Evolutionary conservation across 2,888 invertebrate genomes (phyloP).

Genomic region (Calliphora vomitoria): DNA sequence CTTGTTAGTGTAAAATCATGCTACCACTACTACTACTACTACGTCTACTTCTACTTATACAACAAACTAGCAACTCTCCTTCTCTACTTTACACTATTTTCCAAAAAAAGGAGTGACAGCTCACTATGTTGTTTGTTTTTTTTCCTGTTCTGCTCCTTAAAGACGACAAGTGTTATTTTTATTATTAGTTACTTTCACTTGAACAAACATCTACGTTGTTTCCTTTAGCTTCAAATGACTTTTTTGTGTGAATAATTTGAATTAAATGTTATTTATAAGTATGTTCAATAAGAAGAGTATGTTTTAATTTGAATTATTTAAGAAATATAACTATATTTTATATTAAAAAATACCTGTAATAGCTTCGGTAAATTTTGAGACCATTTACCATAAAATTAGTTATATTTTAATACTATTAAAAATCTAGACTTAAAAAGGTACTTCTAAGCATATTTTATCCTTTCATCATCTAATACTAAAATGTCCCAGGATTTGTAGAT

Average conservation of each 20-base stretch:
- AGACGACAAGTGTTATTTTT: conserved; percentile 39
- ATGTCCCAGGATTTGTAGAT: too few relatives aligned
- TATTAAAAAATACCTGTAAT: too few relatives aligned
- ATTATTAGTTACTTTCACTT: conserved; percentile 61
- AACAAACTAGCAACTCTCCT: neutral
- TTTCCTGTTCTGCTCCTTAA: neutral
- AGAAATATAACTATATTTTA: neutral
- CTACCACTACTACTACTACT: neutral
- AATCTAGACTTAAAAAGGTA: too few relatives aligned
- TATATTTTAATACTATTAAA: too few relatives aligned
- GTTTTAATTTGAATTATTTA: conserved; percentile 40
- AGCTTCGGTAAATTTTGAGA: too few relatives aligned
- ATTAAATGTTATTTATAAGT: neutral
- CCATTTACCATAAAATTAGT: too few relatives aligned
- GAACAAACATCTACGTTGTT: conserved; percentile 32
- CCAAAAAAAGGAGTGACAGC: neutral
- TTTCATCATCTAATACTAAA: too few relatives aligned
- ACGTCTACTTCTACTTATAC: neutral
- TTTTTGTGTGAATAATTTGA: conserved; percentile 20
- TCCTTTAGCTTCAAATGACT: conserved; percentile 26
- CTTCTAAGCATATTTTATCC: too few relatives aligned
- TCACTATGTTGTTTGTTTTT: neutral
- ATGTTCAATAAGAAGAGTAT: neutral
- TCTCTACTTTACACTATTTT: neutral
- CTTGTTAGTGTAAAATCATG: conserved; percentile 57